Conservation (phyloP, 1,140 invertebrate genomes). For the Batillaria attramentaria region DNA sequence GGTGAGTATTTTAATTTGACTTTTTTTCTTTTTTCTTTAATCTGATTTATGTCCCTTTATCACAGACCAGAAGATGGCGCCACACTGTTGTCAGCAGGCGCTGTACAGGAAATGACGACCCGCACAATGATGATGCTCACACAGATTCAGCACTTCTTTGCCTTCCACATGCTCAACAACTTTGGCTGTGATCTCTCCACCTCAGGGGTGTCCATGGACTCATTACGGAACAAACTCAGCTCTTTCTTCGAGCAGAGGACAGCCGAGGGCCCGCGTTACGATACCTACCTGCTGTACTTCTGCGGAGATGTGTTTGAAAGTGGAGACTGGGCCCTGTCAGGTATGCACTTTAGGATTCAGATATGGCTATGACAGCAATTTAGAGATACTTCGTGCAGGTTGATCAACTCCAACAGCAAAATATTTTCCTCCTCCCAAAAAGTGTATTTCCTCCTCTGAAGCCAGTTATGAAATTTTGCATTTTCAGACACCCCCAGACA, state of each 20-base stretch:
- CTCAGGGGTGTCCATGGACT: slow-evolving; percentile 62
- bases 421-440: too few species aligned
- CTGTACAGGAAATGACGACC: slow-evolving; percentile 60
- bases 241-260: slow-evolving; percentile 66
- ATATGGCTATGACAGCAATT: too few species aligned
- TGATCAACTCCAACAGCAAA: too few species aligned
- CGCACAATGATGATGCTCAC: slow-evolving; percentile 59
- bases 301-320: slow-evolving; percentile 67
- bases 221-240: slow-evolving; percentile 59
- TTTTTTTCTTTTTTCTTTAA: not conserved
- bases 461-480: too few species aligned
- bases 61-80: slow-evolving; percentile 49
- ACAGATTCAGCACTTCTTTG: slow-evolving; percentile 65
- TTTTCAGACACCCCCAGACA: too few species aligned
- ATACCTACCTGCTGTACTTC: slow-evolving; percentile 70
- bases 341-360: too few species aligned
- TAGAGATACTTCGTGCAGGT: too few species aligned
- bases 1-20: too few species aligned
- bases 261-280: slow-evolving; percentile 65
- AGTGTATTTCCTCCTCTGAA: too few species aligned
- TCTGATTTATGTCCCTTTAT: not conserved
- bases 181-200: slow-evolving; percentile 70
- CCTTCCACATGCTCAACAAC: slow-evolving; percentile 67
- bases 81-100: slow-evolving; percentile 53
- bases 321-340: slow-evolving; percentile 68